These are phyloP conservation scores for Stigmatopora argus DNA, from an alignment of 2,113 vertebrate genomes.

Conservation along the genomic window DNA sequence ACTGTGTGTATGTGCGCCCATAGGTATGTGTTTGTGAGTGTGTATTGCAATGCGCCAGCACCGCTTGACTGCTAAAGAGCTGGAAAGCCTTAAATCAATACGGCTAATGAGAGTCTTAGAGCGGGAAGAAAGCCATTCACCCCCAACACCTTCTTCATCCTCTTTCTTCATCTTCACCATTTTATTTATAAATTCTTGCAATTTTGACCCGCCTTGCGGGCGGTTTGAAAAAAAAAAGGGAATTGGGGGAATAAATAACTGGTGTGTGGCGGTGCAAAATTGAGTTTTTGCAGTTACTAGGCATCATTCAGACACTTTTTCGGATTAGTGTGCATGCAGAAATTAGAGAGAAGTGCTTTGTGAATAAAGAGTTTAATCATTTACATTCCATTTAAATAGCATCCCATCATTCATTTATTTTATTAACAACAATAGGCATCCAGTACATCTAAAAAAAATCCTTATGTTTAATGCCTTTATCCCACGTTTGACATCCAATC, in stretches of 20 bases:
- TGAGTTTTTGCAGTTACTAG: too few species aligned
- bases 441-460: too few species aligned
- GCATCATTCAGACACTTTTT: too few species aligned
- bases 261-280: too few species aligned
- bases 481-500: too few species aligned
- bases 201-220: neutral
- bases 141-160: slow-evolving; percentile 47
- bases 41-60: slow-evolving; percentile 11
- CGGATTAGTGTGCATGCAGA: too few species aligned
- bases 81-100: slow-evolving; percentile 64
- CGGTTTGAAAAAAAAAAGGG: neutral
- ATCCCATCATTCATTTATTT: too few species aligned
- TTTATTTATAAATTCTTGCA: neutral
- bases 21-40: neutral
- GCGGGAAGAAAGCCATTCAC: slow-evolving; percentile 55
- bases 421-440: too few species aligned
- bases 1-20: neutral
- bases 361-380: too few species aligned
- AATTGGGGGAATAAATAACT: neutral
- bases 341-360: too few species aligned
- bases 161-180: slow-evolving; percentile 23
- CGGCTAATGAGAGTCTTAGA: slow-evolving; percentile 68
- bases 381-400: too few species aligned
- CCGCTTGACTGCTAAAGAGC: slow-evolving; percentile 66
- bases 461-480: too few species aligned